Base-by-base conservation (phyloP, 1,140 invertebrate species). In the Apis laboriosa region DNA sequence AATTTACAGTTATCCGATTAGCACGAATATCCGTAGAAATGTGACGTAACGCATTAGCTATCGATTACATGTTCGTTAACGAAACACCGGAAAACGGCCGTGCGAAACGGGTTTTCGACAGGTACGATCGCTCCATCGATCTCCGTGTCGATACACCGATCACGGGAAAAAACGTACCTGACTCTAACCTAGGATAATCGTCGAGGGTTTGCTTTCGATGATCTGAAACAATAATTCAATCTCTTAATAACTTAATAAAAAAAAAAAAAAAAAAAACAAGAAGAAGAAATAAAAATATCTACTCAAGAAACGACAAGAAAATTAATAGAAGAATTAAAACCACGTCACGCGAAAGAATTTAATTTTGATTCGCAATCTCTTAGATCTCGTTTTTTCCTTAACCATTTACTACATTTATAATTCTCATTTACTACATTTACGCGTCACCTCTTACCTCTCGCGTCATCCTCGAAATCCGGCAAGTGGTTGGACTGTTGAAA, bases 131-230 rank as follows among this genome's bases (percentile, higher is more conserved):
- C 2, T 34, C 34, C 34, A 34, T 34, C 34, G 34, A 43, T 43
- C 34, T 43, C 34, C 5, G 34, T 7, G 34, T 7, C 34, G 34
- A 34, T 34, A 34, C 34, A 43, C 34, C 34, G 34, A 4, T 21
- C 34, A 2, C 8, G 56, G n/a, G 24, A 56, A 43, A 43, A 43
- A 43, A 92, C 91, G 75, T 94, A 94, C 93, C 93, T 91, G 93
- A 92, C 85, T 94, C 94, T 56, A 94, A 77, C 80, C 92, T 93
- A 9, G 93, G 93, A 86, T 92, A 94, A 75, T 94, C 94, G 77
- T 92, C 93, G 86, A 90, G 91, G 51, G 91, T 90, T 90, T 94
- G 94, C 84, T 94, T 94, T 81, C 93, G 86, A 77, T 93, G 92
- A 92, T 94, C 93, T 94, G 91, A 76, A 94, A 94, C 79, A 81